Evolutionary conservation across 1,140 invertebrate genomes (phyloP), one percentile per base, ranked within the genome.

Genomic region (Bombus difficillimus): DNA sequence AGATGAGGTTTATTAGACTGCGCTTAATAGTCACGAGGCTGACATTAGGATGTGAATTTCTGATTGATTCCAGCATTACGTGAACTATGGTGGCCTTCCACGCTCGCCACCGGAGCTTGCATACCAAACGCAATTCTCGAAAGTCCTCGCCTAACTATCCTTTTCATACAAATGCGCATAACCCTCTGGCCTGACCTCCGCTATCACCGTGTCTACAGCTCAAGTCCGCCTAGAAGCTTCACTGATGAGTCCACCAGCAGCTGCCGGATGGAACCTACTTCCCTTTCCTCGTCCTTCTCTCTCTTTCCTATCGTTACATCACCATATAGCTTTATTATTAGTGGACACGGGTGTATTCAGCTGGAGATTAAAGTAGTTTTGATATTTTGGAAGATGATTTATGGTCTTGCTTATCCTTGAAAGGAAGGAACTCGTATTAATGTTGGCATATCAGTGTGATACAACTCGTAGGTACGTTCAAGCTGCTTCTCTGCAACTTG

Each of bases 21-120:
- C 0, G 6, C 18, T 62, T 5, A 62, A n/a, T 0, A n/a, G 9
- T 59, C 28, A 28, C 0, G 25, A 59, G 28, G 18, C 18, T 53
- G 47, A n/a, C 59, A 32, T 34, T 32, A 18, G 32, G 15, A 66
- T 34, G 32, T 66, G 15, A 66, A 34, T 18, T 15, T 66, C 6
- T 9, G 32, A 66, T 66, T 34, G 64, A 66, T 66, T 34, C 15
- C 15, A 18, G 64, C 6, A 66, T 34, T 32, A 64, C 13, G 28
- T n/a, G 28, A 62, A 10, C 12, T n/a, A 62, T 18, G 15, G 15
- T 64, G n/a, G n/a, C 62, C 4, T 15, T 32, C 12, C 25, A 28
- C 25, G n/a, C 13, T 32, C 28, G n/a, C n/a, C n/a, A 8, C 10
- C 57, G 10, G 25, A 66, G 13, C 4, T 32, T 66, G 62, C n/a